Conservation (phyloP, 2,113 vertebrate species). For the Procavia capensis region DNA sequence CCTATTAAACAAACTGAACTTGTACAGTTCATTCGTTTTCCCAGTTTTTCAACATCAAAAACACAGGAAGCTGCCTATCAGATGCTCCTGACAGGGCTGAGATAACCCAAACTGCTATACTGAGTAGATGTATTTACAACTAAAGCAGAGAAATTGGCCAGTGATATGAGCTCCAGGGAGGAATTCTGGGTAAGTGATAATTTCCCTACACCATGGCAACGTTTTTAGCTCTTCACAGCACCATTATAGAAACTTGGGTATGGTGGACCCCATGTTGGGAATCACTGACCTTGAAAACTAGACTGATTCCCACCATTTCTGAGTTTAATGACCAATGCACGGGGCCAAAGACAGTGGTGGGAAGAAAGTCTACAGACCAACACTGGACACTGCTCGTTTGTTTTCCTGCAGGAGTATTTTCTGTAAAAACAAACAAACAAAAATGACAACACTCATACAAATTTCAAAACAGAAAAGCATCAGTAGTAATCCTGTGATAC, state of each 20-base stretch:
- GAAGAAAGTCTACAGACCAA: neutral
- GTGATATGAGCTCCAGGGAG: fast-evolving
- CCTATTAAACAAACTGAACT: constrained; percentile 73
- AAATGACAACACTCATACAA: neutral
- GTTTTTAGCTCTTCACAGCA: too few species aligned
- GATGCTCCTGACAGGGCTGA: neutral
- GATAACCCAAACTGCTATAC: fast-evolving
- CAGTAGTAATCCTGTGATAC: neutral
- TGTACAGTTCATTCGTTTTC: neutral
- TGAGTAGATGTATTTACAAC: neutral
- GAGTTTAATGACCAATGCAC: fast-evolving
- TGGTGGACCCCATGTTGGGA: neutral
- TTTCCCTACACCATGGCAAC: fast-evolving
- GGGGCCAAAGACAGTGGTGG: neutral
- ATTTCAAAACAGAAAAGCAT: neutral
- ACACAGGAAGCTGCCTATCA: neutral
- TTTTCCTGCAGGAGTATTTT: neutral
- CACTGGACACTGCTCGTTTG: fast-evolving
- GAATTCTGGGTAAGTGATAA: fast-evolving
- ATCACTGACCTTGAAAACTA: neutral
- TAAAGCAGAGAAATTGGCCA: fast-evolving
- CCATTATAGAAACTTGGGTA: neutral
- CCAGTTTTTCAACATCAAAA: neutral
- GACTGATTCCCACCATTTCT: neutral
- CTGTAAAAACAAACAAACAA: neutral